Evolutionary conservation across 2,888 invertebrate genomes (phyloP).

Genomic region (Homarus gammarus): DNA sequence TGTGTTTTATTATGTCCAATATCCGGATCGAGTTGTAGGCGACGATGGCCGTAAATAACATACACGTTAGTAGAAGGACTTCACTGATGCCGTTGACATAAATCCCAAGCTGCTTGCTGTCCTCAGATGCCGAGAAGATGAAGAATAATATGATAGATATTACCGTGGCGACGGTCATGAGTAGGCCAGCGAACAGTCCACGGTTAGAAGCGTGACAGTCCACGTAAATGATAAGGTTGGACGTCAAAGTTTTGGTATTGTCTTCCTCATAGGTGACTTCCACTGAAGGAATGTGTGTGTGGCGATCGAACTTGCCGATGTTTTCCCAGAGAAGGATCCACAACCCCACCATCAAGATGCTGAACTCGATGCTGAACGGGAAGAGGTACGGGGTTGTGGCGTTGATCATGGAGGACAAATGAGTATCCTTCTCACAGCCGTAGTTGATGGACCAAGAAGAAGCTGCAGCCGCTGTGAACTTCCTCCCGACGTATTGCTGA

Average conservation of each 20-base stretch:
- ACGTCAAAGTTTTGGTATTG: constrained; percentile 76
- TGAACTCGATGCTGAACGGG: constrained; percentile 90
- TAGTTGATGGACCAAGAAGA: constrained; percentile 70
- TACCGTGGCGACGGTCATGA: constrained; percentile 82
- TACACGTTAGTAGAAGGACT: constrained; percentile 81
- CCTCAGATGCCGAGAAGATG: constrained; percentile 78
- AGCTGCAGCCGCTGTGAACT: constrained; percentile 12
- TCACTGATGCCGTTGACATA: constrained; percentile 80
- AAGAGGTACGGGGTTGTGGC: constrained; percentile 87
- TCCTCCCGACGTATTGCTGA: constrained; percentile 24
- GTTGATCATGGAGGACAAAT: constrained; percentile 78
- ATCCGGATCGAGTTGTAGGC: constrained; percentile 85
- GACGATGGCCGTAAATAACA: constrained; percentile 83
- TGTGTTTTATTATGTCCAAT: constrained; percentile 84
- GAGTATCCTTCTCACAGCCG: constrained; percentile 77
- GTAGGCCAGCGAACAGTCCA: constrained; percentile 86
- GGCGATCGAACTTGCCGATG: constrained; percentile 82
- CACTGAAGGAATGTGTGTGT: constrained; percentile 73
- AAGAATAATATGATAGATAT: constrained; percentile 84
- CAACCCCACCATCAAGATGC: constrained; percentile 87
- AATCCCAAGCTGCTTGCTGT: constrained; percentile 55
- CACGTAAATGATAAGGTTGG: constrained; percentile 83
- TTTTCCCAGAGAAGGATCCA: constrained; percentile 88
- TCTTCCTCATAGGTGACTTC: constrained; percentile 76
- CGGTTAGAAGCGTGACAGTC: constrained; percentile 89